phyloP scores from a whole-genome alignment of 2,113 vertebrate species.

The Hippocampus abdominalis region DNA sequence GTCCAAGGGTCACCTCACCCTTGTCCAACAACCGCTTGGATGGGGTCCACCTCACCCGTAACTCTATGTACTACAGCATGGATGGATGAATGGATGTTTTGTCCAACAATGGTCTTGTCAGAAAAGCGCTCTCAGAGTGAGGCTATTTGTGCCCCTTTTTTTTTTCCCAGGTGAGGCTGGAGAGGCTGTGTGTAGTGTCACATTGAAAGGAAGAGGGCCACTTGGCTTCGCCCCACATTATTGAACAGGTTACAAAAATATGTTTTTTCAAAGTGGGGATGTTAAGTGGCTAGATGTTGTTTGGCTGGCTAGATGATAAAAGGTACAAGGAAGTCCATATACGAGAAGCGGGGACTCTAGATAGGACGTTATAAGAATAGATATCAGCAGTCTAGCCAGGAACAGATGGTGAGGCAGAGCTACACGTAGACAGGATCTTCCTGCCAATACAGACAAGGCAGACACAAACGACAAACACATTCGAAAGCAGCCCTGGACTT shows the following conservation, averaged over 20 bases:
- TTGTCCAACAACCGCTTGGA: neutral
- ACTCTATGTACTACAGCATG: neutral
- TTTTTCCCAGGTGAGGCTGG: slow-evolving; percentile 25
- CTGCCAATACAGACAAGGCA: slow-evolving; percentile 56
- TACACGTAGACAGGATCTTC: slow-evolving; percentile 57
- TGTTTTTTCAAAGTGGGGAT: slow-evolving; percentile 29
- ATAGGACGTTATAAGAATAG: slow-evolving; percentile 62
- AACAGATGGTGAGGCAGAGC: slow-evolving; percentile 71
- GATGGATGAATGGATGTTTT: neutral
- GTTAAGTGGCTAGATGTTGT: slow-evolving; percentile 7
- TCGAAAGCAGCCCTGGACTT: slow-evolving; percentile 30
- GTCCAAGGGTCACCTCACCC: neutral
- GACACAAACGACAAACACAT: slow-evolving; percentile 16
- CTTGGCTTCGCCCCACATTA: slow-evolving; percentile 28
- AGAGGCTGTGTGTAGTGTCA: slow-evolving; percentile 27
- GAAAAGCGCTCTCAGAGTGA: neutral
- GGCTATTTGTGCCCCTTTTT: slow-evolving; percentile 9
- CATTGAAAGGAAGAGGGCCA: slow-evolving; percentile 27
- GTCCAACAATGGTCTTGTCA: neutral
- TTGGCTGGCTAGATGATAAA: slow-evolving; percentile 23
- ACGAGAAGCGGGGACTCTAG: slow-evolving; percentile 39
- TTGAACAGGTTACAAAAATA: slow-evolving; percentile 28
- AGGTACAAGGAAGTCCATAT: slow-evolving; percentile 27
- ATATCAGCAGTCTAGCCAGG: slow-evolving; percentile 62
- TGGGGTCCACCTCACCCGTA: neutral